phyloP scores from a whole-genome alignment of 2,888 invertebrate species.

The Pediacus dermestoides region DNA sequence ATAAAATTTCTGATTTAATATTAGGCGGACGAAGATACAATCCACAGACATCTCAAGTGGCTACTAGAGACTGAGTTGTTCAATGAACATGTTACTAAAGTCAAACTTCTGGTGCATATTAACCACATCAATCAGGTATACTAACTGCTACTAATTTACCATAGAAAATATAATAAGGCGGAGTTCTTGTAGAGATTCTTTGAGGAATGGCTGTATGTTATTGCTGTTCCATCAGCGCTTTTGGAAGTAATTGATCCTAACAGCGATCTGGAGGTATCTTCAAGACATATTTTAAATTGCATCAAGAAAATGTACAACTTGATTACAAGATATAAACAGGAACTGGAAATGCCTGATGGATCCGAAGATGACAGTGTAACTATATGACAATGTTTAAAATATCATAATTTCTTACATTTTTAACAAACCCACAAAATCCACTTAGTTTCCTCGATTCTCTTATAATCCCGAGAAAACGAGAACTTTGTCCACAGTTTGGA shows the following conservation, averaged over 20 bases:
- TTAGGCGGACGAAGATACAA: slow-evolving; percentile 30
- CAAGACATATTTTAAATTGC: slow-evolving; percentile 25
- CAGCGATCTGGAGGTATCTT: slow-evolving; percentile 22
- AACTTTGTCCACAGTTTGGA: too few species aligned
- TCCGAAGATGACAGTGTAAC: neutral
- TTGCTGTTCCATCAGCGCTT: slow-evolving; percentile 27
- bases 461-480: too few species aligned
- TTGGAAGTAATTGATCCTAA: slow-evolving; percentile 25
- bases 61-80: slow-evolving; percentile 13
- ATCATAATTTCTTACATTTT: too few species aligned
- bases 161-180: neutral
- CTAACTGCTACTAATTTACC: neutral
- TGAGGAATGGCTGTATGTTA: slow-evolving; percentile 26
- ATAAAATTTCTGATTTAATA: slow-evolving; percentile 9
- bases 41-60: slow-evolving; percentile 23
- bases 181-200: slow-evolving; percentile 27
- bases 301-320: slow-evolving; percentile 27
- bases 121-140: slow-evolving; percentile 29
- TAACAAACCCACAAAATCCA: too few species aligned
- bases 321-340: slow-evolving; percentile 14
- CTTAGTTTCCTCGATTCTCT: too few species aligned
- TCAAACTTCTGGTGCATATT: slow-evolving; percentile 24
- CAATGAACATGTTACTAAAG: slow-evolving; percentile 10
- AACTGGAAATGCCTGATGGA: slow-evolving; percentile 7
- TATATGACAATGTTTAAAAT: slow-evolving; percentile 2